Base-by-base conservation (phyloP, 2,888 invertebrate species). In the Mimachlamys varia region DNA sequence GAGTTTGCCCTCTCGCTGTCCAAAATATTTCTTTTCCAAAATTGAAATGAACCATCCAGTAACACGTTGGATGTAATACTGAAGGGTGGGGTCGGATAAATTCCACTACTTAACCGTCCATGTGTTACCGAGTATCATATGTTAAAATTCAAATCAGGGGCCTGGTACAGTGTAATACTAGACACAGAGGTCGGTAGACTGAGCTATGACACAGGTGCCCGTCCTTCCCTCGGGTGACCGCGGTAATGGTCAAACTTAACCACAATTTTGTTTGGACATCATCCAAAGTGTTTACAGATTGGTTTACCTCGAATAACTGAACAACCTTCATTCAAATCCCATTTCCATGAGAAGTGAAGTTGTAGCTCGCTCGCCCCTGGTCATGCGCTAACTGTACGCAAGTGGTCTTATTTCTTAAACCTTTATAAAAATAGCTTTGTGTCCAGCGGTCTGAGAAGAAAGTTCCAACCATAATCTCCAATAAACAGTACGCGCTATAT, bases 361-460 rank as follows among this genome's bases (percentile, higher is more conserved):
- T 76, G 76, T 76, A 33, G 76, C 76, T 76, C 76, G 76, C 76
- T 76, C 76, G 76, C 76, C 76, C 76, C 76, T 2, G 76, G 76
- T 76, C 76, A 76, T 76, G 22, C 33, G 76, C 27, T 76, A 33
- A 76, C 76, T 76, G 33, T 76, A 76, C 76, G 76, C 76, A 76
- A 76, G 76, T 33, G 76, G 12, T 13, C 33, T 27, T 33, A 33
- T 76, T 76, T 19, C 76, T 76, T 76, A 76, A 76, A 33, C 27
- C 76, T 76, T 76, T 76, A 76, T 76, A 33, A 27, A 76, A 76
- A 76, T 76, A 27, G 76, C 19, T 33, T 76, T 76, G 7, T 76
- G 15, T 33, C 12, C 76, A 3, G 76, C 12, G 76, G 76, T 76
- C 33, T 10, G 76, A 76, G 76, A 33, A 76, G 76, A 76, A 76